These are phyloP conservation scores for Erebia epiphron DNA, from an alignment of 2,888 invertebrate species.

Conservation along the genomic window DNA sequence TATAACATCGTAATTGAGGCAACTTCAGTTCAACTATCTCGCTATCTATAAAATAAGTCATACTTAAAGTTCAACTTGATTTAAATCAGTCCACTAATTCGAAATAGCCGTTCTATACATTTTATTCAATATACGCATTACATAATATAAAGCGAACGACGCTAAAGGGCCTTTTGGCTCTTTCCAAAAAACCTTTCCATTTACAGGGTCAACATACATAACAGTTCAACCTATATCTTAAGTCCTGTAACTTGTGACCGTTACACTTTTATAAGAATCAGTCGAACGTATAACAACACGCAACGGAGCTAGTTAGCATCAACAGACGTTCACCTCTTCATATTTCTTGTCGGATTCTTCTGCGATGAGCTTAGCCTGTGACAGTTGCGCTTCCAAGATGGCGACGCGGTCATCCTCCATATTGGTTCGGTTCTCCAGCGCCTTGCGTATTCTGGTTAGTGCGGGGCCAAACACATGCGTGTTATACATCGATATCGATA, in stretches of 20 bases:
- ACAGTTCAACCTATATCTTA: too few species aligned
- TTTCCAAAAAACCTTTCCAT: too few species aligned
- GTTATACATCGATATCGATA: constrained; percentile 75
- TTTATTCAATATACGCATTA: too few species aligned
- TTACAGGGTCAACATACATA: too few species aligned
- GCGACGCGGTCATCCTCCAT: constrained; percentile 99
- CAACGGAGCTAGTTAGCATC: constrained; percentile 26
- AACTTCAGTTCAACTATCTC: too few species aligned
- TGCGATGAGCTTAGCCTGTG: constrained; percentile 99
- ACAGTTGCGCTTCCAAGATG: constrained; percentile 97
- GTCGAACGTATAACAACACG: constrained; percentile 23
- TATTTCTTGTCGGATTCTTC: constrained; percentile 99
- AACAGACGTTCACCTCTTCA: constrained; percentile 93
- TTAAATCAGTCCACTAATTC: too few species aligned
- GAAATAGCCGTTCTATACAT: too few species aligned
- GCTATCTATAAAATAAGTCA: too few species aligned
- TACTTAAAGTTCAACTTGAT: too few species aligned
- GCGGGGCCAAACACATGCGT: constrained; percentile 82
- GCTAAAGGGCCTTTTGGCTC: too few species aligned
- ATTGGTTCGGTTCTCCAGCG: constrained; percentile 98
- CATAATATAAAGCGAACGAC: too few species aligned
- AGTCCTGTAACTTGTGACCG: neutral
- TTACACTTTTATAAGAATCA: neutral
- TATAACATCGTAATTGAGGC: too few species aligned
- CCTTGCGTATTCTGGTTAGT: constrained; percentile 96